Base-by-base conservation (phyloP, 2,888 invertebrate genomes). In the Acanthoscelides obtectus region DNA sequence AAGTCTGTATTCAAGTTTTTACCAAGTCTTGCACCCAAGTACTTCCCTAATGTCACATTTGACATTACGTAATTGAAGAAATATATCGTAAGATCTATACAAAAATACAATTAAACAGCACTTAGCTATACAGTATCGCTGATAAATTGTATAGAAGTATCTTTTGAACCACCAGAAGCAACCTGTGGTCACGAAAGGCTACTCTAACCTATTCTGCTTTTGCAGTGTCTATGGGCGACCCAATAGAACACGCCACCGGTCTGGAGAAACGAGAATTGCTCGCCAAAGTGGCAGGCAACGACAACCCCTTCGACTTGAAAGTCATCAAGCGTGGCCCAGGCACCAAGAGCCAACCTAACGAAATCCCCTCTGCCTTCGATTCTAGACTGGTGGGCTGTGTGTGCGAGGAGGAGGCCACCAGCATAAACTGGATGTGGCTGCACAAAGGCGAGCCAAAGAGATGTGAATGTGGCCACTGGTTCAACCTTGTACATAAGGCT, bases 401-500 rank as follows among this genome's bases (percentile, higher is more conserved):
- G 86, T 99, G 98, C 85, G 96, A 98, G 86, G 97, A 97, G 86
- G 98, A 98, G 83, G 90, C 95, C 70, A 92, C 94, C 71, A 88
- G 90, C 75, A 91, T 99, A 78, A 94, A 92, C 83, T 99, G 97
- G 96, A 96, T 98, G 92, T 96, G 97, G 94, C 87, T 99, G 81
- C 93, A 97, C 85, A 91, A 93, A 87, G 98, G 94, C 64, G 91
- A 92, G 79, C 93, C 96, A 74, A 94, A 94, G 83, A 92, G 98
- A 80, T 99, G 98, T 84, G 95, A 94, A 84, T 99, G 99, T 85
- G 99, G 99, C 72, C 92, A 97, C 85, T 98, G 96, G 96, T 98
- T 97, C 89, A 95, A 96, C 87, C 89, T 98, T 80, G 90, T 92
- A 73, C 93, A 93, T 85, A 93, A 93, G 86, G 87, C 90, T 77